A percentile compares a stretch with the other conserved stretches of the same genome.
These are phyloP conservation scores for Muscina levida DNA, from an alignment of 2,888 invertebrate species.

Conservation along the genomic window DNA sequence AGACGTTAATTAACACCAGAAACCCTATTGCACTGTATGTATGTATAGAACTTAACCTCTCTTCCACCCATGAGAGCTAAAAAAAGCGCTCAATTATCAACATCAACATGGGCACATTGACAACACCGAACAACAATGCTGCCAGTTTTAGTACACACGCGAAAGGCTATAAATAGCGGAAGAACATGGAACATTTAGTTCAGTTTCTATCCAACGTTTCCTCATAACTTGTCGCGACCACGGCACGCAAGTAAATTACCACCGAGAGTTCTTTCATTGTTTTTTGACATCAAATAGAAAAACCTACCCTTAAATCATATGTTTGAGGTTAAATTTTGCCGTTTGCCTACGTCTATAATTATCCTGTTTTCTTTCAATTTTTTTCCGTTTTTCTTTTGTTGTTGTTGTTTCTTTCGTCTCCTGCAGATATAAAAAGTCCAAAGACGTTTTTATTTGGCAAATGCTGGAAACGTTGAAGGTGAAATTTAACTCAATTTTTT, in stretches of 20 bases:
- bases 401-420: background rate
- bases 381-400: slow-evolving; percentile 5
- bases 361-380: slow-evolving; percentile 4
- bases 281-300: background rate
- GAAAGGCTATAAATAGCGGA: slow-evolving; percentile 18
- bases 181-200: slow-evolving; percentile 5
- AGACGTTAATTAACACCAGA: no score
- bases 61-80: no score
- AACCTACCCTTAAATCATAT: slow-evolving; percentile 11
- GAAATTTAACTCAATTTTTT: slow-evolving; percentile 23
- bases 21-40: no score
- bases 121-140: background rate
- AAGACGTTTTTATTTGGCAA: slow-evolving; percentile 23
- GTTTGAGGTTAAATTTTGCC: no score
- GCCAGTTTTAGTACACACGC: slow-evolving; percentile 19
- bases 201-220: slow-evolving; percentile 38
- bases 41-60: no score
- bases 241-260: slow-evolving; percentile 1
- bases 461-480: slow-evolving; percentile 30
- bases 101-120: no score
- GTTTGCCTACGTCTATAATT: background rate
- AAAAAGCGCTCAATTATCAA: no score
- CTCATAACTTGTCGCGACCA: background rate
- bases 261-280: background rate
- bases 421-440: background rate